These are phyloP conservation scores for Nasonovia ribisnigri DNA, from an alignment of 2,888 invertebrate genomes.

Conservation along the genomic window DNA sequence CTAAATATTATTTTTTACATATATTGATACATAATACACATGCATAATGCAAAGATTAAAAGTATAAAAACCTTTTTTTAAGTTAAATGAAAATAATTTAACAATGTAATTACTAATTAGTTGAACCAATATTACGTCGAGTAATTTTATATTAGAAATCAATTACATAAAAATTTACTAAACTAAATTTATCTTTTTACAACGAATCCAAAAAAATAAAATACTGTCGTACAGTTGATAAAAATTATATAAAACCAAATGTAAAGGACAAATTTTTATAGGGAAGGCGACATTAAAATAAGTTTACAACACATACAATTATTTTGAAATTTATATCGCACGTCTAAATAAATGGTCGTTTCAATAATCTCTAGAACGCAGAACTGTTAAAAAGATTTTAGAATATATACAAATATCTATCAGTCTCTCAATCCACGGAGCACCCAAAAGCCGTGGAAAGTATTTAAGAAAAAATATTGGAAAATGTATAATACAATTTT, in stretches of 20 bases:
- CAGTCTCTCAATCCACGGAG: neutral
- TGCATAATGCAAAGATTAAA: too few species aligned
- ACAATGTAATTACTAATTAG: neutral
- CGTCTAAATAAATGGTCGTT: neutral
- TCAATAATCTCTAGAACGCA: neutral
- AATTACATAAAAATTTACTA: neutral
- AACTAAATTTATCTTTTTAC: neutral
- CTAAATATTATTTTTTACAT: neutral
- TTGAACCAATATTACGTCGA: neutral
- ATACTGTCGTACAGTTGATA: neutral
- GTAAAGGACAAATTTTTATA: neutral
- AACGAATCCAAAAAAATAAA: neutral
- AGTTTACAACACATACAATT: too few species aligned
- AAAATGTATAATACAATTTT: neutral
- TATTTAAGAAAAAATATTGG: neutral
- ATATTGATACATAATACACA: neutral
- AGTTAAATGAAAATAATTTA: neutral
- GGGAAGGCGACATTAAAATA: neutral
- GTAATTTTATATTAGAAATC: neutral
- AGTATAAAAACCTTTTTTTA: neutral
- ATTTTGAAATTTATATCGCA: too few species aligned
- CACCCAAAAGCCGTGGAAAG: neutral
- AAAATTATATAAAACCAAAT: neutral
- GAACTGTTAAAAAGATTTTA: neutral
- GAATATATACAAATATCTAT: neutral